Conservation (phyloP, 2,113 vertebrate species). For the Pachypanchax playfairii region DNA sequence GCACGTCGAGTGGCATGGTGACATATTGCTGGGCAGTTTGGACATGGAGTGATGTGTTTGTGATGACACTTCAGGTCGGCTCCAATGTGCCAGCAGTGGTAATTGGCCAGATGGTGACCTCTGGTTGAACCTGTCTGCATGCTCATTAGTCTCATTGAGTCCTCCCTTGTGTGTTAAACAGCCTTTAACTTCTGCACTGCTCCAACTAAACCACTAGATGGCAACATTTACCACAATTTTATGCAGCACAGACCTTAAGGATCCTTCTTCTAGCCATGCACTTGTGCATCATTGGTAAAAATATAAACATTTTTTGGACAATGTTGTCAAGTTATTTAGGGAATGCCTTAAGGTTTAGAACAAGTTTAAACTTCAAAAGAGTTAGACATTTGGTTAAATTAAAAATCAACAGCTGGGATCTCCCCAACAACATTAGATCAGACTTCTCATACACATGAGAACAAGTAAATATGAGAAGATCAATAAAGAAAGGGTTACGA, state of each 20-base stretch:
- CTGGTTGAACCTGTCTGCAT: slow-evolving; percentile 86
- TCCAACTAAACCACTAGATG: slow-evolving; percentile 77
- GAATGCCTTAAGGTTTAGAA: not conserved
- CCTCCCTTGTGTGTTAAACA: slow-evolving; percentile 52
- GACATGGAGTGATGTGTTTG: slow-evolving; percentile 84
- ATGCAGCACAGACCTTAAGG: not conserved
- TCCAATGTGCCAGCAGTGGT: slow-evolving; percentile 87
- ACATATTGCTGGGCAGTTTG: slow-evolving; percentile 77
- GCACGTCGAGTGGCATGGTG: slow-evolving; percentile 74
- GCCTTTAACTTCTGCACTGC: slow-evolving; percentile 1
- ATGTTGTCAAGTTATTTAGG: not conserved
- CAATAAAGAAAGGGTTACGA: slow-evolving; percentile 72
- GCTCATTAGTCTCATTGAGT: slow-evolving; percentile 82
- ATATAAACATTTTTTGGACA: slow-evolving; percentile 22
- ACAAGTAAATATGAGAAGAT: slow-evolving; percentile 73
- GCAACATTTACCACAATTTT: slow-evolving; percentile 73
- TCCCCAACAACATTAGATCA: slow-evolving; percentile 27
- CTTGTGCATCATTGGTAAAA: slow-evolving; percentile 35
- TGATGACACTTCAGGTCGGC: slow-evolving; percentile 85
- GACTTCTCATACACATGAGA: slow-evolving; percentile 56
- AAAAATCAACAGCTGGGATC: not conserved
- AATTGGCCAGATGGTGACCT: slow-evolving; percentile 92
- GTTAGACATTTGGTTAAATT: slow-evolving; percentile 29
- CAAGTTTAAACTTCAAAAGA: slow-evolving; percentile 14
- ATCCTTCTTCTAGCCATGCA: not conserved